These are phyloP conservation scores for Agonopterix heracliana DNA, from an alignment of 2,888 invertebrate genomes.

Conservation along the genomic window DNA sequence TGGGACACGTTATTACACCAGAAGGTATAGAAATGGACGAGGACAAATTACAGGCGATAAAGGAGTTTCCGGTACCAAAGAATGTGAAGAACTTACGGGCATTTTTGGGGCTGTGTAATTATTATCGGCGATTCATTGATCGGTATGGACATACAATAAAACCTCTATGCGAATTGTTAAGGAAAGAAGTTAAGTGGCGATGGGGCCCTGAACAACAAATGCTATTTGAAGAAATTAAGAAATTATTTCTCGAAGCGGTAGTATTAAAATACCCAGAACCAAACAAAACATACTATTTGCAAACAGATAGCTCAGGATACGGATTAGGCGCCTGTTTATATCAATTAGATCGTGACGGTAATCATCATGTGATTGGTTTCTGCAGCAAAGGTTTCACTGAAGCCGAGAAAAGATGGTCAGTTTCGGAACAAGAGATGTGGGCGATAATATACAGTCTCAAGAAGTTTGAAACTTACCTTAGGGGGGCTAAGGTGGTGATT, in stretches of 20 bases:
- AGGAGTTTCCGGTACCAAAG: conserved; percentile 20
- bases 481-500: no score
- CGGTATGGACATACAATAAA: background rate
- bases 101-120: conserved; percentile 12
- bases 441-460: conserved; percentile 16
- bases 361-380: conserved; percentile 9
- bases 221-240: background rate
- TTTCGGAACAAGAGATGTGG: conserved; percentile 23
- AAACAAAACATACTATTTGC: background rate
- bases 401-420: conserved; percentile 17
- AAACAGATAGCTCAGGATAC: conserved; percentile 2
- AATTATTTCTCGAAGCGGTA: background rate
- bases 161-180: background rate
- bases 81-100: conserved; percentile 23
- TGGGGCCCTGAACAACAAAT: background rate
- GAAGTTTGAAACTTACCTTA: no score
- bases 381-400: conserved; percentile 17
- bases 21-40: background rate
- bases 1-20: conserved; percentile 7
- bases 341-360: background rate
- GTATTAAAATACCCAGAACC: background rate
- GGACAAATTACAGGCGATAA: conserved; percentile 17
- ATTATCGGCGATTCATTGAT: conserved; percentile 1
- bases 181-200: background rate
- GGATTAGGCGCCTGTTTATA: background rate